Percentiles rank a stretch among this genome's conserved stretches.
phyloP scores from a whole-genome alignment of 2,888 invertebrate genomes.

The Scaptodrosophila latifasciaeformis region DNA sequence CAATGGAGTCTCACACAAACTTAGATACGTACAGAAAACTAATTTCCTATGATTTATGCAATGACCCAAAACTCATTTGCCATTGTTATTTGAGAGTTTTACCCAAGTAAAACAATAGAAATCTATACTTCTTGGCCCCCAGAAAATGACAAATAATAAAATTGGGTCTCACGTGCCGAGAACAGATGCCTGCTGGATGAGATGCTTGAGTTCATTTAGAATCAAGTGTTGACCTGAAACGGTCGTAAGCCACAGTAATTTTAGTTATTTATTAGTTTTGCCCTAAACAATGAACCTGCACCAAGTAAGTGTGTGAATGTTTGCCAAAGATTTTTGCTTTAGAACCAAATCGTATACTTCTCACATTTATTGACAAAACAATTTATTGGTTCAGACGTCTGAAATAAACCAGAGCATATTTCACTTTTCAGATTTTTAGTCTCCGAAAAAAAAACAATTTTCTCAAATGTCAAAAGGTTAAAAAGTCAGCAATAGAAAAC shows the following conservation, averaged over 20 bases:
- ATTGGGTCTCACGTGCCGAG: neutral
- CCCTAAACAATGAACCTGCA: constrained; percentile 10
- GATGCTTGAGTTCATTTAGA: too few relatives aligned
- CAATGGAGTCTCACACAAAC: too few relatives aligned
- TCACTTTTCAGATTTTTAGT: too few relatives aligned
- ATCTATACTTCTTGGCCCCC: too few relatives aligned
- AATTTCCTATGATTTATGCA: neutral
- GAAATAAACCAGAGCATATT: too few relatives aligned
- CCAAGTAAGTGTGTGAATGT: constrained; percentile 6
- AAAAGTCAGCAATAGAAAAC: too few relatives aligned
- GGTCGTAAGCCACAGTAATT: neutral
- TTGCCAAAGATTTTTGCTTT: neutral
- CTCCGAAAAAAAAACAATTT: too few relatives aligned
- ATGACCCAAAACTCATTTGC: neutral
- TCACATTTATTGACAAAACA: constrained; percentile 25
- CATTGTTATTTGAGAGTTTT: neutral
- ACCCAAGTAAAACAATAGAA: neutral
- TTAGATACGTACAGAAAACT: too few relatives aligned
- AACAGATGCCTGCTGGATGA: too few relatives aligned
- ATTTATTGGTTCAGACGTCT: too few relatives aligned
- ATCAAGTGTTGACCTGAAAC: too few relatives aligned
- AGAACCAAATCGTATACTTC: neutral
- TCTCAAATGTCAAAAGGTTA: too few relatives aligned
- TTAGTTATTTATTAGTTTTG: constrained; percentile 29
- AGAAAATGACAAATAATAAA: neutral